These are phyloP conservation scores for Camelus bactrianus DNA, from an alignment of 2,113 vertebrate species.

Conservation along the genomic window DNA sequence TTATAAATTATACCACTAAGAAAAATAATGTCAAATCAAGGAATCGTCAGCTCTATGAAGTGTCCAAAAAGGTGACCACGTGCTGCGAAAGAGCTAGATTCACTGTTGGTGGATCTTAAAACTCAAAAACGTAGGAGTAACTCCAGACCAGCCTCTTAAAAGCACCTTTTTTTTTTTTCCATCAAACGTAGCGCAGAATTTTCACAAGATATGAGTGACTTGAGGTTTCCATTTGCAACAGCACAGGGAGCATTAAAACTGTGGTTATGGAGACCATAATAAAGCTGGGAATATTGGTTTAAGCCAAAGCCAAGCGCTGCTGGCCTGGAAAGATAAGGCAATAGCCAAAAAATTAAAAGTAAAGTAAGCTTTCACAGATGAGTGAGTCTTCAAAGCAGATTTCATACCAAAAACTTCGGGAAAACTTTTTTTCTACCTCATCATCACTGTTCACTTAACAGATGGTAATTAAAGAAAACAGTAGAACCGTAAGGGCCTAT, in stretches of 20 bases:
- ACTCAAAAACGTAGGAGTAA: background rate
- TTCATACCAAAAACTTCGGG: background rate
- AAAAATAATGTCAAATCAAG: background rate
- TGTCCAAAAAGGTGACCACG: background rate
- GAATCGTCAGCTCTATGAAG: background rate
- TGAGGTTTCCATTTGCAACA: conserved; percentile 41
- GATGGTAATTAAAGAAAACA: conserved; percentile 72
- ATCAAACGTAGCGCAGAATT: background rate
- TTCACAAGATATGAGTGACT: conserved; percentile 9
- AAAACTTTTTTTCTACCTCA: conserved; percentile 44
- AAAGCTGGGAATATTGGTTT: background rate
- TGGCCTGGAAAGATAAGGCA: background rate
- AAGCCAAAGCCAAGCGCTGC: background rate
- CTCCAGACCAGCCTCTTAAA: background rate
- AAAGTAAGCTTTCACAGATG: background rate
- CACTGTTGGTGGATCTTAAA: background rate
- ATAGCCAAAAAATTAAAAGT: background rate
- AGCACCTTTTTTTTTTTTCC: background rate
- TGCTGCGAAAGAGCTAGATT: conserved; percentile 1
- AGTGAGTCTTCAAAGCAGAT: conserved; percentile 8
- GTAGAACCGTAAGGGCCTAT: conserved; percentile 52
- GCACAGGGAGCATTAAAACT: background rate
- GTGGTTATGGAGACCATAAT: background rate
- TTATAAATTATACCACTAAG: background rate
- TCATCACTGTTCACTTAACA: conserved; percentile 66